Evolutionary conservation across 2,888 invertebrate species (phyloP).

Genomic region (Ceratothoa steindachneri): DNA sequence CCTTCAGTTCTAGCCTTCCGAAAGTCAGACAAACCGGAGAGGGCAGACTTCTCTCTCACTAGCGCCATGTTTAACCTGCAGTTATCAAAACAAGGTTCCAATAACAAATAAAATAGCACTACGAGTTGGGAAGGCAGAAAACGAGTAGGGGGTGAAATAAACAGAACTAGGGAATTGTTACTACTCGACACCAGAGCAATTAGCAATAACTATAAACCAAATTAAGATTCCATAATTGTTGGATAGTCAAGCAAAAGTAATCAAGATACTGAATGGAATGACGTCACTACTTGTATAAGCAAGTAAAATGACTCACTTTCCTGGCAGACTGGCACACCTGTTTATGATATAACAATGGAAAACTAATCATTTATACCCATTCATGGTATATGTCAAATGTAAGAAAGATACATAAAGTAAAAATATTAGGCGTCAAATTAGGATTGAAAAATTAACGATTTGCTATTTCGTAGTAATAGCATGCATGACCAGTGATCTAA

Average conservation of each 20-base stretch:
- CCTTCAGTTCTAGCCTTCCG: constrained; percentile 43
- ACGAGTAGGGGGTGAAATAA: not conserved
- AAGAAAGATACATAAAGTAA: too few relatives aligned
- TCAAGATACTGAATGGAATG: not conserved
- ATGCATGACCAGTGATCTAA: too few relatives aligned
- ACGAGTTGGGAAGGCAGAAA: not conserved
- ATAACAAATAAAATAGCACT: not conserved
- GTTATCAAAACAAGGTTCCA: not conserved
- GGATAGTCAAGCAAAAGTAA: too few relatives aligned
- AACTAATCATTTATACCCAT: too few relatives aligned
- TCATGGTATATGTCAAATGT: too few relatives aligned
- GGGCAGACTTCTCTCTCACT: constrained; percentile 43
- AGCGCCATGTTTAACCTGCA: constrained; percentile 40
- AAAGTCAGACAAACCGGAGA: constrained; percentile 45
- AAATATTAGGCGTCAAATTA: too few relatives aligned
- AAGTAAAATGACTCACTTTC: not conserved
- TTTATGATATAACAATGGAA: not conserved
- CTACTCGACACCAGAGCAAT: too few relatives aligned
- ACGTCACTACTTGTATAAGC: not conserved
- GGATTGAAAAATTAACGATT: too few relatives aligned
- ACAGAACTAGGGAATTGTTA: too few relatives aligned
- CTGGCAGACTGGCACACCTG: not conserved
- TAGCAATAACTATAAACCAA: too few relatives aligned
- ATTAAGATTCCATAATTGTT: too few relatives aligned
- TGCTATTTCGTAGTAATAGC: too few relatives aligned